A percentile compares a stretch with the other conserved stretches of the same genome.
phyloP scores from a whole-genome alignment of 35 echinoderm and acorn worm genomes.

The Apostichopus californicus region DNA sequence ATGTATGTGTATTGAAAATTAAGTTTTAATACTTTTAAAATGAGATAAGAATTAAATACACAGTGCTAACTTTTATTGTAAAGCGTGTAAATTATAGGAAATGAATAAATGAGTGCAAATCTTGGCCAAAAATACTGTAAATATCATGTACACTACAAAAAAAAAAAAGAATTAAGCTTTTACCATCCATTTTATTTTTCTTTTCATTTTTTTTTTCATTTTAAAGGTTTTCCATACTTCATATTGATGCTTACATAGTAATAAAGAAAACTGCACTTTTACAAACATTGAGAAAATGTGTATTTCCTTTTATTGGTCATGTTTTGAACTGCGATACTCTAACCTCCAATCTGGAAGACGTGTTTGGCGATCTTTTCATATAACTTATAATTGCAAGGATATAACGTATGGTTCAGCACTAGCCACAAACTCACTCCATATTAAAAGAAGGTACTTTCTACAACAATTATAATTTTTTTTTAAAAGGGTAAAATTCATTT shows the following conservation, averaged over 20 bases:
- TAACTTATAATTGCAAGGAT: too few species aligned
- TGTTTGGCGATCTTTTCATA: too few species aligned
- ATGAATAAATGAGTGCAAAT: background rate
- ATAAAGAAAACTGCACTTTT: background rate
- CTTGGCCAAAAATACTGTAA: slow-evolving; percentile 5
- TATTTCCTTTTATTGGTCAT: background rate
- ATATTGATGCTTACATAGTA: background rate
- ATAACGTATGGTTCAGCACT: too few species aligned
- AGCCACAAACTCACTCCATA: too few species aligned
- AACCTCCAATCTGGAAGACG: too few species aligned
- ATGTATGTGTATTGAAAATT: too few species aligned
- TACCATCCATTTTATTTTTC: background rate
- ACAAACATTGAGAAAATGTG: background rate
- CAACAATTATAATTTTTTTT: too few species aligned
- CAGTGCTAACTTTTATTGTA: background rate
- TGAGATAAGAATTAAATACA: background rate
- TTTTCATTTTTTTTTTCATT: background rate
- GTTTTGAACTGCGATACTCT: background rate
- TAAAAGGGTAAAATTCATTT: too few species aligned
- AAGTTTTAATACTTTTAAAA: too few species aligned
- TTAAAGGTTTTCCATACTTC: background rate
- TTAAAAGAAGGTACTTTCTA: too few species aligned
- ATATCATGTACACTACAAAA: background rate
- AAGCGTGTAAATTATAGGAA: background rate
- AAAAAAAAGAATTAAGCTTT: background rate